Percentiles rank a stretch among this genome's conserved stretches.
Evolutionary conservation across 2,113 vertebrate species (phyloP).

Genomic region (Cololabis saira): DNA sequence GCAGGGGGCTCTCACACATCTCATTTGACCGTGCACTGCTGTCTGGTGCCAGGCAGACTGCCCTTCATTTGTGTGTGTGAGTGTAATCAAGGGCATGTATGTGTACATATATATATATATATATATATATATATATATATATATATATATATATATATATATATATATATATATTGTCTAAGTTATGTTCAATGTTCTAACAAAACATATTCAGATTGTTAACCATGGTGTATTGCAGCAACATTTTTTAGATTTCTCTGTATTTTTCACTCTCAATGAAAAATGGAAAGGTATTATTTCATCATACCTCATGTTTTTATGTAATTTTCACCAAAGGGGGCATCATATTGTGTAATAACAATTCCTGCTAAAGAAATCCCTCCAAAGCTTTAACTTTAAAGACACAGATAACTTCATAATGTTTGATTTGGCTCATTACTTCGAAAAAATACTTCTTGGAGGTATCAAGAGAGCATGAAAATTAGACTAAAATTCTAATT

Average conservation of each 20-base stretch:
- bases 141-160: too few species aligned
- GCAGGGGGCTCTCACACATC: constrained; percentile 84
- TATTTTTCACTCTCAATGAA: not conserved
- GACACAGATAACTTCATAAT: too few species aligned
- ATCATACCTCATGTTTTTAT: not conserved
- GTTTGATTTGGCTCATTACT: not conserved
- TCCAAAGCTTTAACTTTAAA: not conserved
- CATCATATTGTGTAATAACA: not conserved
- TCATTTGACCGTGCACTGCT: constrained; percentile 74
- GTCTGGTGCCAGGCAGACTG: constrained; percentile 86
- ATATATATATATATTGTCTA: too few species aligned
- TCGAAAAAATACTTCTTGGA: not conserved
- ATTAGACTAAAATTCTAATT: not conserved
- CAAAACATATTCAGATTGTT: not conserved
- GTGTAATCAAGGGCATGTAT: constrained; percentile 2
- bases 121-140: too few species aligned
- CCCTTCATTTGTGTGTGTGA: constrained; percentile 59
- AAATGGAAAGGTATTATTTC: not conserved
- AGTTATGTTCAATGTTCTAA: not conserved
- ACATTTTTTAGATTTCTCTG: not conserved
- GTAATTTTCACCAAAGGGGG: constrained; percentile 1
- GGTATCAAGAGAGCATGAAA: not conserved
- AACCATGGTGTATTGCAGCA: not conserved
- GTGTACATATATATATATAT: constrained; percentile 29
- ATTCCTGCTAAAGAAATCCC: not conserved